Evolutionary conservation across 2,113 vertebrate genomes (phyloP).

Genomic region (Callorhinus ursinus): DNA sequence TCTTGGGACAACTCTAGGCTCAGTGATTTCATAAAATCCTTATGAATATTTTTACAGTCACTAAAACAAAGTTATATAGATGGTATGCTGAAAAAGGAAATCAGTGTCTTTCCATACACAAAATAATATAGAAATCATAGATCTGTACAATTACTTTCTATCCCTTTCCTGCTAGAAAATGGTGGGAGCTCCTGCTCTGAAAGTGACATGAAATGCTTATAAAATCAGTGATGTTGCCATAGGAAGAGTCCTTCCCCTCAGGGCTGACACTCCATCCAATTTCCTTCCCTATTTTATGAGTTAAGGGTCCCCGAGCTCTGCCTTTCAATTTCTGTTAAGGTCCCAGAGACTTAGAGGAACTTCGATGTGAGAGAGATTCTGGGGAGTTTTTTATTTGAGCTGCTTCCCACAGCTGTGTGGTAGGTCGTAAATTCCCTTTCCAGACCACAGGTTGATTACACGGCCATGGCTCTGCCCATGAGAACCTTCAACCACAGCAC

Average conservation of each 20-base stretch:
- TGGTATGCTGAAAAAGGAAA: background rate
- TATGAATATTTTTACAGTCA: background rate
- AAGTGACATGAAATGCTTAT: background rate
- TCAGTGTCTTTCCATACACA: background rate
- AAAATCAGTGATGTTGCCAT: background rate
- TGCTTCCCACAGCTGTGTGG: background rate
- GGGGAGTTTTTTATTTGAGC: background rate
- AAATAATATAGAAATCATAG: background rate
- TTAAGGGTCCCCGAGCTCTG: background rate
- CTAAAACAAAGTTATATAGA: background rate
- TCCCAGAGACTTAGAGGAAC: background rate
- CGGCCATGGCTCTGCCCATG: background rate
- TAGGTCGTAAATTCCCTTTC: background rate
- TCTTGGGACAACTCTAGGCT: background rate
- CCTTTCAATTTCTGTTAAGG: constrained; percentile 2
- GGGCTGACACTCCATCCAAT: background rate
- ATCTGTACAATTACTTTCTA: background rate
- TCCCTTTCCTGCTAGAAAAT: background rate
- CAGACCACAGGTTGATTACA: background rate
- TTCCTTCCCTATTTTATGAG: background rate
- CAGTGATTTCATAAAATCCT: constrained; percentile 2
- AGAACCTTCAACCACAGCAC: background rate
- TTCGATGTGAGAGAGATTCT: background rate
- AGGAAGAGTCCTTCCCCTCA: background rate
- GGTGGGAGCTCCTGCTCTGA: background rate